Evolutionary conservation across 2,113 vertebrate genomes (phyloP).

Genomic region (Sander vitreus): DNA sequence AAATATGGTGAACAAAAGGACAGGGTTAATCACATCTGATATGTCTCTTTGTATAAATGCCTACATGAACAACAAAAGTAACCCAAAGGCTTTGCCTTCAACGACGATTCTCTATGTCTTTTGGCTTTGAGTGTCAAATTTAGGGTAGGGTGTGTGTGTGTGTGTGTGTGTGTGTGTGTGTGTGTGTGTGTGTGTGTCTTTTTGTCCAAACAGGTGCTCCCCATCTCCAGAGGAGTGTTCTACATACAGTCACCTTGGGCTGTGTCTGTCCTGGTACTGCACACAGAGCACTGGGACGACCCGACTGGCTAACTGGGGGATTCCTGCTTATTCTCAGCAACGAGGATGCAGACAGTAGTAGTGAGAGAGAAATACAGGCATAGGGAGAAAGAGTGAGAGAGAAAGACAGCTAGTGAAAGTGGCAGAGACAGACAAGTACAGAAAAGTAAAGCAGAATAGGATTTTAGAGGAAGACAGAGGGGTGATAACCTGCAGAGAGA

Average conservation of each 20-base stretch:
- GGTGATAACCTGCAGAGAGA: neutral
- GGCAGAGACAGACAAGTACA: neutral
- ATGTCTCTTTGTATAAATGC: constrained; percentile 7
- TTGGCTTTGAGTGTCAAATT: neutral
- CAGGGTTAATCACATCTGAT: constrained; percentile 33
- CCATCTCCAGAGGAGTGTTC: constrained; percentile 73
- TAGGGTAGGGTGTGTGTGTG: no score
- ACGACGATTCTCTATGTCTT: neutral
- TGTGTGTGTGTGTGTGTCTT: constrained; percentile 23
- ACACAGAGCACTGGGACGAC: constrained; percentile 57
- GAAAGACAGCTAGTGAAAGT: neutral
- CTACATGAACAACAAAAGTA: constrained; percentile 7
- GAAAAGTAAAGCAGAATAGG: neutral
- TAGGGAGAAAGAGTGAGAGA: neutral
- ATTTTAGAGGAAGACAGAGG: neutral
- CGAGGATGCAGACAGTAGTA: neutral
- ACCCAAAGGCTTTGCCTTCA: neutral
- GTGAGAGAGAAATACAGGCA: neutral
- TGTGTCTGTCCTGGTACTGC: constrained; percentile 65
- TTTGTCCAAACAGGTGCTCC: constrained; percentile 61
- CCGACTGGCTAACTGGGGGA: constrained; percentile 51
- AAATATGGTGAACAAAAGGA: constrained; percentile 41
- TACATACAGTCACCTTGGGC: constrained; percentile 77
- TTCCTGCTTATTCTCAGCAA: constrained; percentile 46
- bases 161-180: neutral